Evolutionary conservation across 1,140 invertebrate species (phyloP), one percentile per base, ranked within the genome.

Genomic region (Brachionus plicatilis): DNA sequence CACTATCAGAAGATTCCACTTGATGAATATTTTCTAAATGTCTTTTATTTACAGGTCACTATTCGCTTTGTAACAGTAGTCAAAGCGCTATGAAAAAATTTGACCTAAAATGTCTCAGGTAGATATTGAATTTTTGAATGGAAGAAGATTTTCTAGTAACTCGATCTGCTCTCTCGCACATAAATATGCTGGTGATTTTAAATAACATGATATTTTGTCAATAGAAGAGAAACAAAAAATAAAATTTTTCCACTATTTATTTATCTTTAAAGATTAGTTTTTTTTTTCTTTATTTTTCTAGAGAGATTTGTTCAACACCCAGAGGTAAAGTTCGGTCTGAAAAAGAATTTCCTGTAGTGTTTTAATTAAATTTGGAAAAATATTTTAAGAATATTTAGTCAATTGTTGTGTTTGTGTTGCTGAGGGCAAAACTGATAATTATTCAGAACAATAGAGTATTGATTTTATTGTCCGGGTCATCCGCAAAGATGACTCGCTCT

Each of bases 181-280:
- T 0, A 72, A 41, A 72, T 43, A 72, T 41, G 33, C 68, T 72
- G 68, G 68, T 72, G 33, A 72, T 43, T 43, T 24, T 43, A 72
- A 68, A 72, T 41, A 72, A 72, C 68, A 72, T 72, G 68, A 72
- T 72, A 72, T 72, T 72, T 72, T 72, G 68, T 72, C 68, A 72
- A 72, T 43, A 72, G 11, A 43, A 41, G 14, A 47, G 14, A 47
- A 45, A 47, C 14, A 41, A 41, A 72, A 72, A 43, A 20, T 9
- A 14, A 17, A 17, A 20, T n/a, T 33, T 68, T 72, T 72, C 3
- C n/a, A 72, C 5, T 43, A 45, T 72, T 72, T 72, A 72, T 72
- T 72, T 72, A 72, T 72, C 68, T 72, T 43, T 43, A 12, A 53
- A 53, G 47, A 53, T n/a, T 70, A 17, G n/a, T 37, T 27, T 41